Evolutionary conservation across 2,797 vertebrate species (phyloP).

Genomic region (Schizopygopsis malacanthus): DNA sequence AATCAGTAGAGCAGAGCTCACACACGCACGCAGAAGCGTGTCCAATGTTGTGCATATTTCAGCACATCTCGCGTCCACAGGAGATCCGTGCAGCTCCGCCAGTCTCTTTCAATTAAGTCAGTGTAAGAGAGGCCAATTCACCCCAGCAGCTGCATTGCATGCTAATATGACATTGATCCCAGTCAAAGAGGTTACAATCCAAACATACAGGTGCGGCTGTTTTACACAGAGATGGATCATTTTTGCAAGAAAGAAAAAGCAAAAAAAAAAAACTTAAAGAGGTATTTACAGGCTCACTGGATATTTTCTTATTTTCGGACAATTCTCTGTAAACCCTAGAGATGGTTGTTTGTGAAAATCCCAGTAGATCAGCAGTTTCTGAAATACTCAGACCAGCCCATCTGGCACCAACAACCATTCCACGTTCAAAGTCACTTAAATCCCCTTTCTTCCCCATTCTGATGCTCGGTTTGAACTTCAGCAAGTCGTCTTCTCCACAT

Average conservation of each 20-base stretch:
- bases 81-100: constrained; percentile 47
- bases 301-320: no score
- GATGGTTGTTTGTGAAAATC: no score
- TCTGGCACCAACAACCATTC: no score
- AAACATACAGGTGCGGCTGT: constrained; percentile 40
- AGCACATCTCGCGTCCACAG: constrained; percentile 53
- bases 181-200: constrained; percentile 50
- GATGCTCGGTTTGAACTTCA: no score
- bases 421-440: no score
- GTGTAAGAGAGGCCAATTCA: constrained; percentile 52
- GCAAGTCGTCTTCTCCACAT: no score
- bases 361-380: no score
- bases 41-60: constrained; percentile 63
- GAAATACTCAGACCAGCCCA: no score
- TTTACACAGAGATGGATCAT: background rate
- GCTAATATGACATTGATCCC: constrained; percentile 61
- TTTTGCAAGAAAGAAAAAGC: no score
- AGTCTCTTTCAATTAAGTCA: constrained; percentile 61
- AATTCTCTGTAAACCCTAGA: no score
- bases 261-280: background rate
- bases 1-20: constrained; percentile 67
- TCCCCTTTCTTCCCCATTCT: no score
- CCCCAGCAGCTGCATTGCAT: constrained; percentile 50
- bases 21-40: constrained; percentile 59
- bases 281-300: background rate